A percentile compares a stretch with the other conserved stretches of the same genome.
phyloP scores from a whole-genome alignment of 2,113 vertebrate species.

The Elaphurus davidianus region DNA sequence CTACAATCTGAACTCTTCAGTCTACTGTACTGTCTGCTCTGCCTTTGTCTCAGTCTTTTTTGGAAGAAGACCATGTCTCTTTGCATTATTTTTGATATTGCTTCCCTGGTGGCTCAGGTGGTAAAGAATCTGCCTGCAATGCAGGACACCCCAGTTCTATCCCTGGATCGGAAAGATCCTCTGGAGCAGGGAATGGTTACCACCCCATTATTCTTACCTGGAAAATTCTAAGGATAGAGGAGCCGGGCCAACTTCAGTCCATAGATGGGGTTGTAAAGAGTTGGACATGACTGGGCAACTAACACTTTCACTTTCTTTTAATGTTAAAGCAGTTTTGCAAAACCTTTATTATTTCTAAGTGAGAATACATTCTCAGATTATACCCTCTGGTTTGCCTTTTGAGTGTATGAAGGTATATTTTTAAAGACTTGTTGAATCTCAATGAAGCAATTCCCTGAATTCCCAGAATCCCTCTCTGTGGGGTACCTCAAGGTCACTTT shows the following conservation, averaged over 20 bases:
- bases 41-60: not conserved
- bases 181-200: not conserved
- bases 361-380: not conserved
- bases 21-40: not conserved
- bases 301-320: not conserved
- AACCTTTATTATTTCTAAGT: not conserved
- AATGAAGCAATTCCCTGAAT: not conserved
- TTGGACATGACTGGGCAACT: not conserved
- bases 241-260: not conserved
- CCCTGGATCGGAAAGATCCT: not conserved
- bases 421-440: not conserved
- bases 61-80: not conserved
- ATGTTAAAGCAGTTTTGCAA: not conserved
- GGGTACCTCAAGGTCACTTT: not conserved
- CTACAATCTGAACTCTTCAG: not conserved
- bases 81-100: not conserved
- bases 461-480: not conserved
- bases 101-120: not conserved
- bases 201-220: not conserved
- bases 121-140: not conserved
- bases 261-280: not conserved
- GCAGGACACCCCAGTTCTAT: not conserved
- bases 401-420: not conserved
- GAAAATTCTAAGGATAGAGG: not conserved
- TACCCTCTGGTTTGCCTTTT: not conserved